phyloP scores from a whole-genome alignment of 2,797 vertebrate species.

The Gymnoscopelus microlampas region DNA sequence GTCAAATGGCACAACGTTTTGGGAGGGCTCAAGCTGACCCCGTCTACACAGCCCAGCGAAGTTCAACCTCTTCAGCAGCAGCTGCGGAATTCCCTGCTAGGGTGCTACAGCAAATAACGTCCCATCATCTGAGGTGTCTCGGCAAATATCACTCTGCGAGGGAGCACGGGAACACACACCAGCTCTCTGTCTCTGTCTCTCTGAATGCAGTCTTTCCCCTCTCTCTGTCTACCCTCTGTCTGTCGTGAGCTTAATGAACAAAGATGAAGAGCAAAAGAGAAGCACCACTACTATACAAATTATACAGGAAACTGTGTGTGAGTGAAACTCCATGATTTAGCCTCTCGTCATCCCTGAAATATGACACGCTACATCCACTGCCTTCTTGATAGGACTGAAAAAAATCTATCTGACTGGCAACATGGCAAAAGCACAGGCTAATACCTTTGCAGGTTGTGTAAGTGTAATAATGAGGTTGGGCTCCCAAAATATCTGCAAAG shows the following conservation, averaged over 20 bases:
- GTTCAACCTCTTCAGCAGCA: constrained; percentile 78
- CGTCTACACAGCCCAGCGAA: constrained; percentile 41
- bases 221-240: constrained; percentile 40
- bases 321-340: constrained; percentile 7
- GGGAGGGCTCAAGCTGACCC: constrained; percentile 41
- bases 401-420: not conserved
- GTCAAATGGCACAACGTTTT: constrained; percentile 53
- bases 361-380: constrained; percentile 24
- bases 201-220: constrained; percentile 17
- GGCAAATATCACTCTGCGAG: constrained; percentile 69
- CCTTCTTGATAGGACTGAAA: not conserved
- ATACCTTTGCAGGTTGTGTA: too few species aligned
- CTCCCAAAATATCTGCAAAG: constrained; percentile 28
- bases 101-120: constrained; percentile 88
- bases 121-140: constrained; percentile 77
- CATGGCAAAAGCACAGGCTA: not conserved
- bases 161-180: constrained; percentile 42
- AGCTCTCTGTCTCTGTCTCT: constrained; percentile 24
- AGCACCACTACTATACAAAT: constrained; percentile 56
- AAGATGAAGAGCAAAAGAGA: constrained; percentile 37
- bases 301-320: constrained; percentile 48
- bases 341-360: constrained; percentile 47
- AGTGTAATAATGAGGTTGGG: not conserved
- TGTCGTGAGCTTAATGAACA: constrained; percentile 16
- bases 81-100: constrained; percentile 86